Base-by-base conservation (phyloP, 2,113 vertebrate genomes). In the Brevimyrus niger region DNA sequence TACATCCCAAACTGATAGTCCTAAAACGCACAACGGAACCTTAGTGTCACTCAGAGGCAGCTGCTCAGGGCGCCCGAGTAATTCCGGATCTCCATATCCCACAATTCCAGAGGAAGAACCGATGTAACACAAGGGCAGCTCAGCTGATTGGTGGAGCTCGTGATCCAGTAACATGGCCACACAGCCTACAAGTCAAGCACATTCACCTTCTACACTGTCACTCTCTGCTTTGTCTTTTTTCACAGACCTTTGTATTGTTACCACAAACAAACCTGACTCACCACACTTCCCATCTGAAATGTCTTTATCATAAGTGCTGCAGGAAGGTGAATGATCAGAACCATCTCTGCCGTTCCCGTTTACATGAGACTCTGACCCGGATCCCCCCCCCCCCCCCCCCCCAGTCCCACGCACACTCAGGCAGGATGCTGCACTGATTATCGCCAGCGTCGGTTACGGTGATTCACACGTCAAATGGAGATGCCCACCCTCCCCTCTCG, bases 381-480 rank as follows among this genome's bases (percentile, higher is more conserved):
- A n/a, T n/a, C 6, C 4, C 47, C 53, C 88, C 93, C 92, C 93
- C 1, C 93, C 93, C 92, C 83, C n/a, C n/a, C n/a, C n/a, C n/a
- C n/a, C n/a, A n/a, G n/a, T n/a, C n/a, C n/a, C n/a, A n/a, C n/a
- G n/a, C n/a, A n/a, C n/a, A 58, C 85, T 53, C 87, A 55, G 76
- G 88, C 69, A 84, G 50, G 31, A 51, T 51, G 76, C 50, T 58
- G n/a, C 47, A 13, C 51, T 69, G 84, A 86, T 89, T 82, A 88
- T 89, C 91, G 55, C 88, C 65, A 61, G 83, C 84, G 53, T 55
- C 31, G 50, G 44, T 87, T 82, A 89, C 42, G 48, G 80, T 87
- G 84, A 86, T 89, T 95, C 93, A 95, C 92, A 95, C 94, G 93
- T 95, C 93, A 94, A 92, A 93, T 94, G 95, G 94, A 95, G 94